Evolutionary conservation across 2,797 vertebrate genomes (phyloP), one percentile per base, ranked within the genome.

Genomic region (Characodon lateralis): DNA sequence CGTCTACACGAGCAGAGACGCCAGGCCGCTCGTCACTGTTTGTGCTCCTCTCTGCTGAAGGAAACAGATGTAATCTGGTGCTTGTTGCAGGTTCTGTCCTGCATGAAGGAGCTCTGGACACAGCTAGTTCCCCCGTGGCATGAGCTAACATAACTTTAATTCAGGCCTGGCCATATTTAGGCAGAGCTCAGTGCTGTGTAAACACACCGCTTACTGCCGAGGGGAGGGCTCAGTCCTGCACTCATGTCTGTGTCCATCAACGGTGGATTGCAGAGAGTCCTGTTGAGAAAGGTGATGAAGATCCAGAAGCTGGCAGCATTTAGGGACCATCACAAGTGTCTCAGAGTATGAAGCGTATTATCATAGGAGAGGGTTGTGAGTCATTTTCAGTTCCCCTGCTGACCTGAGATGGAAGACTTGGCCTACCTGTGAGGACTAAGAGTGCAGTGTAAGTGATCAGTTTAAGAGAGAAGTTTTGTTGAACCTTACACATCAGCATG

Each of bases 81-180:
- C 77, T 22, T 5, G 43, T 71, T 71, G 56, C 73, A 58, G 24
- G 53, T 86, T 81, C 61, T 51, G 86, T 85, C 46, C 72, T 84
- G 74, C 72, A 18, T 83, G 76, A 76, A 83, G 69, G 72, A 78
- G 41, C 50, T 77, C 73, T 46, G 70, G 74, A 79, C 66, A 35
- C 58, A 24, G 85, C 83, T 39, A 53, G 74, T 73, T 81, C 77
- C 78, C 73, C 74, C 55, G 2, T 73, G 86, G 83, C 78, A 70
- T 68, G 3, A 86, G 77, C 87, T 87, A 87, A 83, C 89, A 81
- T 74, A 68, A 18, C 71, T 79, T 86, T 92, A 91, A 94, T 92
- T 93, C 91, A 91, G 77, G 78, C 90, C 87, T 79, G 76, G 89
- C 94, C 94, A 93, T 94, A 94, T 95, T 95, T 94, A 94, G 94